Conservation (phyloP, 2,888 invertebrate genomes). For the Lithophane leautieri region DNA sequence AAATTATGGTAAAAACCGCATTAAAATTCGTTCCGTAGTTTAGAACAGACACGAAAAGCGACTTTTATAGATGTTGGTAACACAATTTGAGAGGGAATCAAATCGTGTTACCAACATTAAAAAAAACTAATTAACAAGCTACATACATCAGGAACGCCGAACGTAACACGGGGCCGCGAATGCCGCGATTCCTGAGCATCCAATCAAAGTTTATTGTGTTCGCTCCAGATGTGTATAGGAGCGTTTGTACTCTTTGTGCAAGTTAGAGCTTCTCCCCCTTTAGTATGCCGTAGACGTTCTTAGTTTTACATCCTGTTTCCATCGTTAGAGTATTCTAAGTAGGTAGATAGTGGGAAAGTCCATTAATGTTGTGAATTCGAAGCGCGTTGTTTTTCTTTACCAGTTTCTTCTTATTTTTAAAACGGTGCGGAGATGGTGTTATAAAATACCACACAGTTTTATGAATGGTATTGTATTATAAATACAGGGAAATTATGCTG, state of each 20-base stretch:
- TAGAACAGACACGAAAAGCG: background rate
- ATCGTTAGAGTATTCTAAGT: conserved; percentile 58
- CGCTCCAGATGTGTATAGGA: conserved; percentile 66
- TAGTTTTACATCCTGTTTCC: conserved; percentile 59
- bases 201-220: conserved; percentile 79
- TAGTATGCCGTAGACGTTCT: conserved; percentile 58
- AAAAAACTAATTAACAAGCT: conserved; percentile 49
- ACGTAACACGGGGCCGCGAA: conserved; percentile 44
- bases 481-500: background rate
- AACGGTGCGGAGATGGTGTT: too few relatives aligned
- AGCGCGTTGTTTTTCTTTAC: background rate
- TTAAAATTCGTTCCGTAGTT: background rate
- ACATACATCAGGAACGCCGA: conserved; percentile 24
- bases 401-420: background rate
- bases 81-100: background rate
- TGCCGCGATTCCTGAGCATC: conserved; percentile 66
- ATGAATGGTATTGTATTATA: background rate
- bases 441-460: background rate
- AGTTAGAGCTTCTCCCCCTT: conserved; percentile 39
- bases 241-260: conserved; percentile 60
- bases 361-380: conserved; percentile 39
- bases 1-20: background rate
- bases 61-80: background rate
- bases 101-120: background rate
- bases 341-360: conserved; percentile 36